Base-by-base conservation (phyloP, 2,888 invertebrate genomes). In the Danaus chrysippus region DNA sequence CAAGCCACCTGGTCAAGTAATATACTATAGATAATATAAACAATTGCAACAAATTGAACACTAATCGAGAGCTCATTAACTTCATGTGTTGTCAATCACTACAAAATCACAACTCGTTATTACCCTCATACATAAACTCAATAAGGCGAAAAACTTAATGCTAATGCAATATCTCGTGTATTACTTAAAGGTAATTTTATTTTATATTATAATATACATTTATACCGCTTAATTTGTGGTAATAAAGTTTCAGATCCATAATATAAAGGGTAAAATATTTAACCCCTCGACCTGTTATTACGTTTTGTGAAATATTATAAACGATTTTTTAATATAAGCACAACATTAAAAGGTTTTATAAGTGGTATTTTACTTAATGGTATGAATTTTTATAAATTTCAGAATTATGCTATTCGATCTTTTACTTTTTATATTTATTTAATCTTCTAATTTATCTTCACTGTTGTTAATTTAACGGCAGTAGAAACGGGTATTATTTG, bases 81-180 rank as follows among this genome's bases (percentile, higher is more conserved):
- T 73, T 81, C 84, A 85, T 83, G 84, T 76, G 71, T 34, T 81
- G 87, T 86, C 86, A 86, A 85, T 87, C 86, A 84, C 75, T 67
- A 66, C 82, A 57, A 58, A 41, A 55, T 34, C 57, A 43, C 55
- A 60, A 82, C 84, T 84, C 82, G 85, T 86, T 86, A 85, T 79
- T 76, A 71, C 67, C 34, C 57, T 71, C 63, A 5, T 17, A 3
- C 49, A 49, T 49, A 17, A 49, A 10, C 49, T 49, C 15, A 17
- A 49, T 17, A 49, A 49, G 17, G 49, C 11, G 15, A 17, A 49
- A 17, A 49, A 10, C 49, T 15, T 17, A 17, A 49, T 64, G 66
- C 67, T 70, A 73, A 73, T 77, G 77, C 78, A 58, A 49, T 59
- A n/a, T 11, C 13, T 10, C 11, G 49, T 49, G 49, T 58, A 62